Evolutionary conservation across 1,140 invertebrate species (phyloP).

Genomic region (Triops longicaudatus): DNA sequence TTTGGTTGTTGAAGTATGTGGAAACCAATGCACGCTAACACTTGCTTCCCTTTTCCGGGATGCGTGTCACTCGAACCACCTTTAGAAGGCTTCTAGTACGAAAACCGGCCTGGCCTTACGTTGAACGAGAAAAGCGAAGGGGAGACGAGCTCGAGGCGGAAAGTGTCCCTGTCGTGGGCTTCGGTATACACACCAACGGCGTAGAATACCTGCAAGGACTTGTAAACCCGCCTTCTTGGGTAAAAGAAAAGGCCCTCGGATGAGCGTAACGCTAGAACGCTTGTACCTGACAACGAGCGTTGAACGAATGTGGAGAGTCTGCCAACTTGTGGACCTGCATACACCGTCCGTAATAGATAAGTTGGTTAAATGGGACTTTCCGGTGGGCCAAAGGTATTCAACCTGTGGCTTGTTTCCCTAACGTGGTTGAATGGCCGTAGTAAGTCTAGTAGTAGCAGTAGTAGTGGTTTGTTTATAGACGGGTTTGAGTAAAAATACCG

Average conservation of each 20-base stretch:
- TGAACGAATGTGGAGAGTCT: no score
- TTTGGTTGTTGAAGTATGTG: neutral
- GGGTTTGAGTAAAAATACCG: neutral
- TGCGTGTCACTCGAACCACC: neutral
- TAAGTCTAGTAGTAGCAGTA: neutral
- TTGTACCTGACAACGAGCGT: neutral
- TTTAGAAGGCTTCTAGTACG: slow-evolving; percentile 11
- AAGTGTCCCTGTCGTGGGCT: slow-evolving; percentile 9
- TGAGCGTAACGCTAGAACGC: neutral
- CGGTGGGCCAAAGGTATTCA: slow-evolving; percentile 1
- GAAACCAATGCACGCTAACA: neutral
- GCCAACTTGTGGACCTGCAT: neutral
- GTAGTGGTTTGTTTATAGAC: no score
- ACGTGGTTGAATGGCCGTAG: slow-evolving; percentile 1
- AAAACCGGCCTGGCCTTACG: neutral
- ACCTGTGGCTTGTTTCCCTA: neutral
- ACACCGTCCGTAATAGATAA: neutral
- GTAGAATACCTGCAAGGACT: neutral
- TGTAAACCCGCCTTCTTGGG: neutral
- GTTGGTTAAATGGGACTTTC: neutral
- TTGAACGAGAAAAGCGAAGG: neutral
- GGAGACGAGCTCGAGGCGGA: slow-evolving; percentile 13
- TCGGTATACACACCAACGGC: neutral
- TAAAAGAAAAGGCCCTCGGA: neutral
- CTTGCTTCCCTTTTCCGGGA: neutral